Evolutionary conservation across 2,797 vertebrate genomes (phyloP).

Genomic region (Manis crassicaudata): DNA sequence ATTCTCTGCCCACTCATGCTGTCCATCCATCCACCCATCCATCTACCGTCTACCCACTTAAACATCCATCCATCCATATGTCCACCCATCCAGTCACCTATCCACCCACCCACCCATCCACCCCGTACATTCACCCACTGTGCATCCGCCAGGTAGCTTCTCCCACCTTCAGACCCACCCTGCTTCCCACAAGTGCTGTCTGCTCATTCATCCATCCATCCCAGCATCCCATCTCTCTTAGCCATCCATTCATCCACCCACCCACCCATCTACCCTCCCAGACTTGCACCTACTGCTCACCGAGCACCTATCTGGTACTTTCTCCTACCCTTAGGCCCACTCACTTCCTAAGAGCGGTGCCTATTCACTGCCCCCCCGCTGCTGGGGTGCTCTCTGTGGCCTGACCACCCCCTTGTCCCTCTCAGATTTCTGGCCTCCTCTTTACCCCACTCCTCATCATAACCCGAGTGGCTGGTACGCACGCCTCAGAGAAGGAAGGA

Average conservation of each 20-base stretch:
- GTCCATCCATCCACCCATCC: no score
- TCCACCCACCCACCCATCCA: background rate
- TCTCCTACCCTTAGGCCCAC: background rate
- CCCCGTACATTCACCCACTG: no score
- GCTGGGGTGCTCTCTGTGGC: background rate
- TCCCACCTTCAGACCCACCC: background rate
- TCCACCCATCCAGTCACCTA: no score
- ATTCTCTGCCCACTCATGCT: no score
- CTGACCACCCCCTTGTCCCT: background rate
- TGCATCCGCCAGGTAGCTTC: background rate
- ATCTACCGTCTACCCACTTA: no score
- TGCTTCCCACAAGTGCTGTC: background rate
- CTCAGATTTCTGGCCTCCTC: background rate
- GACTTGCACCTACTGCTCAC: fast-evolving
- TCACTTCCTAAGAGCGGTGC: background rate
- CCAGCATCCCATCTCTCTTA: background rate
- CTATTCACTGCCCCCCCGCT: background rate
- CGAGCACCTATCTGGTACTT: background rate
- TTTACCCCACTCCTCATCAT: background rate
- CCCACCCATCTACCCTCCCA: background rate
- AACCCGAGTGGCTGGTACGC: background rate
- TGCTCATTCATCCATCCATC: no score
- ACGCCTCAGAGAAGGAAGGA: background rate
- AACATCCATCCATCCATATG: background rate
- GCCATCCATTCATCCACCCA: background rate